Conservation (phyloP, 2,113 vertebrate genomes). For the Campylomormyrus tamandua region DNA sequence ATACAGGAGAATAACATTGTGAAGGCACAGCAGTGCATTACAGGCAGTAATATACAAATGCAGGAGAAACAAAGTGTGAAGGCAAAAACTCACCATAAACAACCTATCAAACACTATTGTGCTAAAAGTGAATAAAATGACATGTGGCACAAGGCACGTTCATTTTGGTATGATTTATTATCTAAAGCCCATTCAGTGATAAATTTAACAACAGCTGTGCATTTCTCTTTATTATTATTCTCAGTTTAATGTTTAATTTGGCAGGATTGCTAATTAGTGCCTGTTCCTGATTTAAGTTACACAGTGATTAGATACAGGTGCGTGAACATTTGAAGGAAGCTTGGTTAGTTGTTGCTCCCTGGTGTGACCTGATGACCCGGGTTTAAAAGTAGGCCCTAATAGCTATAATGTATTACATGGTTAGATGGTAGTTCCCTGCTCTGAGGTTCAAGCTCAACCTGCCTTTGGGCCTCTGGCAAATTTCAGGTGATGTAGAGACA, state of each 20-base stretch:
- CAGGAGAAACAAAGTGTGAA: neutral
- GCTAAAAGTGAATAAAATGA: neutral
- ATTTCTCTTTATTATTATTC: too few species aligned
- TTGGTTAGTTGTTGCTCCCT: neutral
- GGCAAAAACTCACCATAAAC: neutral
- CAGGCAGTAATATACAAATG: neutral
- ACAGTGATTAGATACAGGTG: neutral
- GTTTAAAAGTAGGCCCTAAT: neutral
- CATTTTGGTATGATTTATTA: neutral
- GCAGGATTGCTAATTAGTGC: too few species aligned
- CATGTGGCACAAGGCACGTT: neutral
- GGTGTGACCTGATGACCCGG: neutral
- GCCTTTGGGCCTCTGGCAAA: neutral
- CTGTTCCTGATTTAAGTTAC: neutral
- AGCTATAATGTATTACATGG: neutral
- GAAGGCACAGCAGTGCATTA: too few species aligned
- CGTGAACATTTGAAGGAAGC: too few species aligned
- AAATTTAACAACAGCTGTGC: too few species aligned
- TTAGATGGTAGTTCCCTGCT: neutral
- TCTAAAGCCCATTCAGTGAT: too few species aligned
- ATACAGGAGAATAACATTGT: neutral
- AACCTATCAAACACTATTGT: neutral
- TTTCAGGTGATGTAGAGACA: neutral
- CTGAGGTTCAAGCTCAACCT: neutral
- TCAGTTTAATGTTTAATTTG: too few species aligned